Percentiles rank a stretch among this genome's conserved stretches.
Evolutionary conservation across 2,888 invertebrate species (phyloP).

Genomic region (Tiphia femorata): DNA sequence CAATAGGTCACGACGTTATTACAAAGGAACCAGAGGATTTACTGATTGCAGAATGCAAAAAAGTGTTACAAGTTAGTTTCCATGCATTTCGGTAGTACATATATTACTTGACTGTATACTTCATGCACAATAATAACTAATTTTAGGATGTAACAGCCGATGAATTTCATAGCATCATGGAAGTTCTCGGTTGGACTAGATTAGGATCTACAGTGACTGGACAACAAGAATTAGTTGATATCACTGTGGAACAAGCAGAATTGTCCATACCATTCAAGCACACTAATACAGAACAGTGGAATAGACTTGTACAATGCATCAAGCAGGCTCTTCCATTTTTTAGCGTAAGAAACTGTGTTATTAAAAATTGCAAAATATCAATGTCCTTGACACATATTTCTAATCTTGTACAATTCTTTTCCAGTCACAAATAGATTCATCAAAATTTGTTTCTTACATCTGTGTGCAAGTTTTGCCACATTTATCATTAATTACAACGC

Average conservation of each 20-base stretch:
- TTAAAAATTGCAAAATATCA: conserved; percentile 28
- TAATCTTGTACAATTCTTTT: conserved; percentile 42
- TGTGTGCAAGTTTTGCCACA: conserved; percentile 87
- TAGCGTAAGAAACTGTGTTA: conserved; percentile 77
- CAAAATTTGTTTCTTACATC: conserved; percentile 85
- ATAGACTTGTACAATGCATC: conserved; percentile 85
- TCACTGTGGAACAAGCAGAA: conserved; percentile 89
- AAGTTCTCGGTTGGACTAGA: conserved; percentile 84
- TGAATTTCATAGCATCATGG: conserved; percentile 92
- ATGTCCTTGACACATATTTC: conserved; percentile 1
- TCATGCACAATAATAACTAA: conserved; percentile 7
- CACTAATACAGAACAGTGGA: conserved; percentile 77
- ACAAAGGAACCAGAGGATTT: conserved; percentile 89
- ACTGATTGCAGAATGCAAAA: conserved; percentile 86
- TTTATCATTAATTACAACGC: conserved; percentile 76
- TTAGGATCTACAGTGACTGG: conserved; percentile 86
- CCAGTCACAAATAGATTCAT: conserved; percentile 88
- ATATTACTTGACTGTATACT: conserved; percentile 9
- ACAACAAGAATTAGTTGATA: conserved; percentile 87
- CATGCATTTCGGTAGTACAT: too few relatives aligned
- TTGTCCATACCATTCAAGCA: conserved; percentile 79
- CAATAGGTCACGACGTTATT: conserved; percentile 81
- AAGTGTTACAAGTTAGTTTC: conserved; percentile 79
- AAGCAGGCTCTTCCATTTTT: conserved; percentile 89
- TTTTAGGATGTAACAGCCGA: conserved; percentile 89